A percentile compares a stretch with the other conserved stretches of the same genome.
Evolutionary conservation across 35 echinoderm and acorn worm species (phyloP).

Genomic region (Patiria miniata): DNA sequence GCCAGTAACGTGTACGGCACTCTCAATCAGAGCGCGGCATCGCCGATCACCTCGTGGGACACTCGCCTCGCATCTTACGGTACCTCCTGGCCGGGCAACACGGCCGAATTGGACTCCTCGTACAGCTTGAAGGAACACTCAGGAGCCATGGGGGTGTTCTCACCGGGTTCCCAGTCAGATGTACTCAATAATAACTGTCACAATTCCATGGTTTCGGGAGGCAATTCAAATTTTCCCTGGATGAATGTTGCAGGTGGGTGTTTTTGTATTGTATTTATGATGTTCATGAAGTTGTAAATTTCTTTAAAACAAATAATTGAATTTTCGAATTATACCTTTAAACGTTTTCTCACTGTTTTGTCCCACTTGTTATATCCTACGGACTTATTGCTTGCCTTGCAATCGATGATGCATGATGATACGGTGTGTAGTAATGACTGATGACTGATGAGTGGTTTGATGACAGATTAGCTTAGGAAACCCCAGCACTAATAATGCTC

Average conservation of each 20-base stretch:
- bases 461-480: no score
- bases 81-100: slow-evolving; percentile 38
- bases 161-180: slow-evolving; percentile 7
- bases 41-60: slow-evolving; percentile 52
- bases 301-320: no score
- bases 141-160: slow-evolving; percentile 17
- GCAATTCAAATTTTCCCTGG: slow-evolving; percentile 49
- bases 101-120: slow-evolving; percentile 42
- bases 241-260: slow-evolving; percentile 50
- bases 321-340: no score
- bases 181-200: slow-evolving; percentile 53
- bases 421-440: no score
- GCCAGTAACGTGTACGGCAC: slow-evolving; percentile 37
- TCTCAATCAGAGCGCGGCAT: slow-evolving; percentile 28
- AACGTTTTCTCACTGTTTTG: no score
- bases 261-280: background rate
- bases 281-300: no score
- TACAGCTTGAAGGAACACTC: slow-evolving; percentile 37
- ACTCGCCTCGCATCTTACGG: slow-evolving; percentile 38
- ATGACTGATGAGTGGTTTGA: no score
- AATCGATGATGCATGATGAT: no score
- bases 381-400: no score
- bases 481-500: no score
- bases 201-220: slow-evolving; percentile 30
- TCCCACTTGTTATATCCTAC: no score